Evolutionary conservation across 2,797 vertebrate species (phyloP).

Genomic region (Coendou prehensilis): DNA sequence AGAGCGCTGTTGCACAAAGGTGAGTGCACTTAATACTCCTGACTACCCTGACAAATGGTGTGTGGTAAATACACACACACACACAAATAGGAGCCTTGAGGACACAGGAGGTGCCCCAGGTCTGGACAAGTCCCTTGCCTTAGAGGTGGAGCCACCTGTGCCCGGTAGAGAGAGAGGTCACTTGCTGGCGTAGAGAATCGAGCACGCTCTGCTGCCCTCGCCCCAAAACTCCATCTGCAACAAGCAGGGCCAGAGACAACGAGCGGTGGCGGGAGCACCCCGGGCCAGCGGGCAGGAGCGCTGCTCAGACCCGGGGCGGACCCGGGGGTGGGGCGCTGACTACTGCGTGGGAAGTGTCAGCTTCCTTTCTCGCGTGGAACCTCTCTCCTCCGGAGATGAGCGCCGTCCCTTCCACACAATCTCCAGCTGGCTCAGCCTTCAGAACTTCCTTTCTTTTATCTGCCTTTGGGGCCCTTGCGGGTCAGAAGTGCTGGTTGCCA

Average conservation of each 20-base stretch:
- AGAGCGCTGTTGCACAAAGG: background rate
- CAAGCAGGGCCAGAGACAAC: background rate
- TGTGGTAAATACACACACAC: background rate
- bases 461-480: background rate
- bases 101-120: background rate
- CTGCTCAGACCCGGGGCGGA: background rate
- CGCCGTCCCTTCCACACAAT: background rate
- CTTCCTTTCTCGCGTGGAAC: background rate
- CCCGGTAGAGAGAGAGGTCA: background rate
- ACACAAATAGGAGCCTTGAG: background rate
- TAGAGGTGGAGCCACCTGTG: background rate
- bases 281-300: background rate
- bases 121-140: background rate
- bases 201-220: background rate
- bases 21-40: too few species aligned
- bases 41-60: background rate
- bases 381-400: background rate
- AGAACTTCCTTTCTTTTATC: constrained; percentile 26
- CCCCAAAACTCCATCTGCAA: background rate
- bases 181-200: background rate
- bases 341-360: background rate
- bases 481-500: background rate
- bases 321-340: background rate
- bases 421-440: background rate
- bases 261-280: too few species aligned